Evolutionary conservation across 2,888 invertebrate genomes (phyloP).

Genomic region (Tanytarsus gracilentus): DNA sequence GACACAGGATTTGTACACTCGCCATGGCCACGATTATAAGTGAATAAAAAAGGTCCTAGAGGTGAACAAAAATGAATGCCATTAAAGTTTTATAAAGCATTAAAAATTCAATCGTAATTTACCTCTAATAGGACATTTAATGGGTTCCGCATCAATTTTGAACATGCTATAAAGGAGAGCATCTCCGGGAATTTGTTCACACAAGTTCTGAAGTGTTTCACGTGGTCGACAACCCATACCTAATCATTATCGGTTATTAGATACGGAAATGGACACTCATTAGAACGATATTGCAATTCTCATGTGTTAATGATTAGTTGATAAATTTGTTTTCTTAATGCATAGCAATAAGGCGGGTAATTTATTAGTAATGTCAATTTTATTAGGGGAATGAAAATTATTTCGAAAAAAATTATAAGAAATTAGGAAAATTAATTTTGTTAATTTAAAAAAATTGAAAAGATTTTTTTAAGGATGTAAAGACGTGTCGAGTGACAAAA

Average conservation of each 20-base stretch:
- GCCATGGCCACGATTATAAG: constrained; percentile 84
- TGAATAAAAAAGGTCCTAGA: constrained; percentile 78
- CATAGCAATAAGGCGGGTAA: too few species aligned
- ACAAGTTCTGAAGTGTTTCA: constrained; percentile 69
- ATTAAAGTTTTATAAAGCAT: neutral
- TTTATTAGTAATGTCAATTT: too few species aligned
- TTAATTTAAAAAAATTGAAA: too few species aligned
- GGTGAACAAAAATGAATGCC: neutral
- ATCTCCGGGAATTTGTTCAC: constrained; percentile 81
- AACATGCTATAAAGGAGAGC: constrained; percentile 84
- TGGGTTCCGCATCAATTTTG: constrained; percentile 75
- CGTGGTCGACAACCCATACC: constrained; percentile 34
- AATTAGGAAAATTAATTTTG: too few species aligned
- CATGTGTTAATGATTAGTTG: neutral
- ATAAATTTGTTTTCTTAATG: too few species aligned
- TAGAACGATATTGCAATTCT: neutral
- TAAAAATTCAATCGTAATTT: constrained; percentile 14
- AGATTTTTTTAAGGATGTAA: too few species aligned
- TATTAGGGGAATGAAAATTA: too few species aligned
- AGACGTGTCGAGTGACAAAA: too few species aligned
- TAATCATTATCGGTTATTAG: neutral
- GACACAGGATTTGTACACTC: constrained; percentile 84
- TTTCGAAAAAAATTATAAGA: too few species aligned
- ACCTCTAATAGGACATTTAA: constrained; percentile 70
- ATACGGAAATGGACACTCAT: too few species aligned